Base-by-base conservation (phyloP, 92 coral and sea anemone species). In the Palythoa grandis region DNA sequence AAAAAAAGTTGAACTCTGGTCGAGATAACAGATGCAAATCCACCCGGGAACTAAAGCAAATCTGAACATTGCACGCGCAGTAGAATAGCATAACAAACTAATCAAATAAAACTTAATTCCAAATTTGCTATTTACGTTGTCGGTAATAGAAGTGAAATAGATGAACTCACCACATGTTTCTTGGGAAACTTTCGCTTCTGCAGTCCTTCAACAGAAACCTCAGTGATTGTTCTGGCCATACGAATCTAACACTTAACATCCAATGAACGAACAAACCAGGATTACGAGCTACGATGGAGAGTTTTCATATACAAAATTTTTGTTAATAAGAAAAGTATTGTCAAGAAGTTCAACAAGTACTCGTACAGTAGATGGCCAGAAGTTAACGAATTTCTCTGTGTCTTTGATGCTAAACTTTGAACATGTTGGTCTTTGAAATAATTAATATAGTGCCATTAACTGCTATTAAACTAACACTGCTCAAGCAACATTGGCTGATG, bases 141-240 rank as follows among this genome's bases (percentile, higher is more conserved):
- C 14, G 29, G n/a, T 40, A 10, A 63, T 4, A 79, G 17, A 7
- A 17, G 39, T n/a, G 16, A 19, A 40, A 25, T 14, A n/a, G 4
- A 25, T 43, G 0, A 70, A 66, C 97, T 93, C 85, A 93, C 97
- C 52, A 90, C 82, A 17, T 91, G 94, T 85, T 93, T 93, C 68
- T 86, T 89, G 3, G 97, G 97, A n/a, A 70, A 84, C 50, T 69
- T 86, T 61, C 92, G 78, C 17, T 87, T 79, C 72, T 89, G 92
- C 16, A 93, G 89, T 0, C 97, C 97, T 70, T 93, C 97, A 6
- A 93, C 97, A 3, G 97, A 91, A 0, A 87, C 92, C 9, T 89
- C 93, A 38, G 90, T 93, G n/a, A 93, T 86, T 23, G 90, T 85
- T 78, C 95, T 58, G 37, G 89, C 88, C 88, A 79, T 79, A 65